Percentiles rank a stretch among this genome's conserved stretches.
These are phyloP conservation scores for Rhagium mordax DNA, from an alignment of 2,888 invertebrate genomes.

Conservation along the genomic window DNA sequence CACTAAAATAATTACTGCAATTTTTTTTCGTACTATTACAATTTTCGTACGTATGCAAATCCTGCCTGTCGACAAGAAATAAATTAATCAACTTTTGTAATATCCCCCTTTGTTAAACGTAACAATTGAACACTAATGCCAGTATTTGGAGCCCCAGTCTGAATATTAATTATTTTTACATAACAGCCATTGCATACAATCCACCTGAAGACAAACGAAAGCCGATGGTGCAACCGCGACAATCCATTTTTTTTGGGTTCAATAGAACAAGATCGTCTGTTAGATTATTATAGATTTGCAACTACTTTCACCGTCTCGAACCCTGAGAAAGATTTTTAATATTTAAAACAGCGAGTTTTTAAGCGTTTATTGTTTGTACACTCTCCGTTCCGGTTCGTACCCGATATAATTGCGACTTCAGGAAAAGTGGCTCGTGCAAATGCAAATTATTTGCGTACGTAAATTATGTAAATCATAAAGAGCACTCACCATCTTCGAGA, in stretches of 20 bases:
- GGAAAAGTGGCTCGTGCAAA: slow-evolving; percentile 49
- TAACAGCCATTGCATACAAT: slow-evolving; percentile 17
- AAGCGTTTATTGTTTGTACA: slow-evolving; percentile 45
- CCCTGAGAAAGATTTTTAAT: slow-evolving; percentile 41
- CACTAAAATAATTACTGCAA: too few species aligned
- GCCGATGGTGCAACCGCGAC: slow-evolving; percentile 39
- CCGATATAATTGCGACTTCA: slow-evolving; percentile 47
- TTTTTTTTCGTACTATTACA: too few species aligned
- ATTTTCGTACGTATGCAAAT: too few species aligned
- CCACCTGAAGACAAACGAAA: slow-evolving; percentile 40
- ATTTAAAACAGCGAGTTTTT: slow-evolving; percentile 31
- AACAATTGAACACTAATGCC: background rate
- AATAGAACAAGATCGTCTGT: slow-evolving; percentile 47
- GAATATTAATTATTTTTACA: slow-evolving; percentile 22
- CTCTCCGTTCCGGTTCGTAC: slow-evolving; percentile 45
- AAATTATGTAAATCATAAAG: slow-evolving; percentile 41
- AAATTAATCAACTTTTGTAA: background rate
- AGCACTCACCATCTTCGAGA: slow-evolving; percentile 29
- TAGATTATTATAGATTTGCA: slow-evolving; percentile 44
- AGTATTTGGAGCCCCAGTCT: background rate
- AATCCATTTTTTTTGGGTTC: slow-evolving; percentile 42
- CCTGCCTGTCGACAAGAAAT: too few species aligned
- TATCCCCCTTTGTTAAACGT: background rate
- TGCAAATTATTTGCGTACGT: slow-evolving; percentile 43
- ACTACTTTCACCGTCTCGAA: slow-evolving; percentile 47